A percentile compares a stretch with the other conserved stretches of the same genome.
Conservation (phyloP, 2,113 vertebrate genomes). For the Lathamus discolor region DNA sequence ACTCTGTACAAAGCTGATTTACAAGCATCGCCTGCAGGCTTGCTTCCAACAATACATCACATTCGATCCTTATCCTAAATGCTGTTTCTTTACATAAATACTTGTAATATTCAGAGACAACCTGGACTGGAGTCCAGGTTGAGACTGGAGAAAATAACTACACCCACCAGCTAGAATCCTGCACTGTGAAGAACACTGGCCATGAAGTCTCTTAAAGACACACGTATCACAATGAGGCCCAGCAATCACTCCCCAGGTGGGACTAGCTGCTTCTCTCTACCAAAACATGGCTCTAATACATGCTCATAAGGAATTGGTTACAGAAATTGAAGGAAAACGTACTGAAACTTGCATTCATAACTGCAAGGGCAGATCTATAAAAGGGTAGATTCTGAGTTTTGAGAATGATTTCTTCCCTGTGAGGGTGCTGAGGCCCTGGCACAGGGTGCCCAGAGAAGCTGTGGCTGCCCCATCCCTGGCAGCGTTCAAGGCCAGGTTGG, state of each 20-base stretch:
- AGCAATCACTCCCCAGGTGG: neutral
- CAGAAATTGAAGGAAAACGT: neutral
- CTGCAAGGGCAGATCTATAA: neutral
- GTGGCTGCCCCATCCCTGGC: neutral
- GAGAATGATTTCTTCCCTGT: neutral
- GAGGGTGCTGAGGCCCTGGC: neutral
- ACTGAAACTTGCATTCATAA: neutral
- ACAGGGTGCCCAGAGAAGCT: too few relatives aligned
- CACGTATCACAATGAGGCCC: fast-evolving
- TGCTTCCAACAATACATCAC: neutral
- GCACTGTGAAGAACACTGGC: neutral
- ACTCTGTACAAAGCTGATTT: neutral
- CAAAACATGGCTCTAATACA: neutral
- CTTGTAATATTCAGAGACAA: neutral
- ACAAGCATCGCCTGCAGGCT: neutral
- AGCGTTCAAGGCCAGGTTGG: neutral
- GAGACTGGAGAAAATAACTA: neutral
- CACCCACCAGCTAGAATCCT: neutral
- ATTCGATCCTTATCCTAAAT: neutral
- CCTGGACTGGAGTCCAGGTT: neutral
- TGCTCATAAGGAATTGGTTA: neutral
- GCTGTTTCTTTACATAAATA: neutral
- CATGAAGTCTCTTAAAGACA: neutral
- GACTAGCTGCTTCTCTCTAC: neutral
- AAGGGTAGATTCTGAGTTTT: neutral